Percentiles rank a stretch among this genome's conserved stretches.
These are phyloP conservation scores for Drosophila falleni DNA, from an alignment of 2,888 invertebrate genomes.

Conservation along the genomic window DNA sequence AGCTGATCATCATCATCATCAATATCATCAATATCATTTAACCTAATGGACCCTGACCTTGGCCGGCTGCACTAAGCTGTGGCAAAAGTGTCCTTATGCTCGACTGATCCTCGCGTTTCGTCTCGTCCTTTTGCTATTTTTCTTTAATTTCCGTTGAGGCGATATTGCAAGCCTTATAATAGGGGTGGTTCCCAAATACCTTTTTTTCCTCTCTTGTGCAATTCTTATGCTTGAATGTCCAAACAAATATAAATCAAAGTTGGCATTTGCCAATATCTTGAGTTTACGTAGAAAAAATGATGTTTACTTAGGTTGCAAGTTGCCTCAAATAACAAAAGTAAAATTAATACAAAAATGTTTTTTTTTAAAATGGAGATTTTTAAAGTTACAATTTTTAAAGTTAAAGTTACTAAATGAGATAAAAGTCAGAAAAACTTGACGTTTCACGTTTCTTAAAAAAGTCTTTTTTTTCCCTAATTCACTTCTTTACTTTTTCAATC, in stretches of 20 bases:
- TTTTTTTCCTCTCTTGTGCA: constrained; percentile 30
- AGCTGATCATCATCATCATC: constrained; percentile 61
- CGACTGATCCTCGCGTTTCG: constrained; percentile 50
- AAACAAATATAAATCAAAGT: constrained; percentile 78
- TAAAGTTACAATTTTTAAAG: too few relatives aligned
- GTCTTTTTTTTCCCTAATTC: too few relatives aligned
- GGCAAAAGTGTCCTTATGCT: constrained; percentile 79
- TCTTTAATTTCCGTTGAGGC: constrained; percentile 56
- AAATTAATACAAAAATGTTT: constrained; percentile 2
- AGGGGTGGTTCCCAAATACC: constrained; percentile 48
- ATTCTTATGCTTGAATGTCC: constrained; percentile 67
- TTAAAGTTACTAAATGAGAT: too few relatives aligned
- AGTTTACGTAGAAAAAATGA: neutral
- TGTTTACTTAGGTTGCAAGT: constrained; percentile 57
- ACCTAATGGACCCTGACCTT: constrained; percentile 84
- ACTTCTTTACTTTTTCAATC: neutral
- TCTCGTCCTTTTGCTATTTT: constrained; percentile 51
- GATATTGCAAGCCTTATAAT: constrained; percentile 49
- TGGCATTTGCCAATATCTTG: constrained; percentile 22
- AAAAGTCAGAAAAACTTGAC: too few relatives aligned
- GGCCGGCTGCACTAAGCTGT: constrained; percentile 75
- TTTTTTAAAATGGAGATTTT: too few relatives aligned
- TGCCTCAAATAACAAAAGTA: constrained; percentile 22
- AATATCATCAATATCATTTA: constrained; percentile 83
- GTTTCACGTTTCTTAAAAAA: too few relatives aligned